Evolutionary conservation across 2,113 vertebrate genomes (phyloP).

Genomic region (Mystacornis crossleyi): DNA sequence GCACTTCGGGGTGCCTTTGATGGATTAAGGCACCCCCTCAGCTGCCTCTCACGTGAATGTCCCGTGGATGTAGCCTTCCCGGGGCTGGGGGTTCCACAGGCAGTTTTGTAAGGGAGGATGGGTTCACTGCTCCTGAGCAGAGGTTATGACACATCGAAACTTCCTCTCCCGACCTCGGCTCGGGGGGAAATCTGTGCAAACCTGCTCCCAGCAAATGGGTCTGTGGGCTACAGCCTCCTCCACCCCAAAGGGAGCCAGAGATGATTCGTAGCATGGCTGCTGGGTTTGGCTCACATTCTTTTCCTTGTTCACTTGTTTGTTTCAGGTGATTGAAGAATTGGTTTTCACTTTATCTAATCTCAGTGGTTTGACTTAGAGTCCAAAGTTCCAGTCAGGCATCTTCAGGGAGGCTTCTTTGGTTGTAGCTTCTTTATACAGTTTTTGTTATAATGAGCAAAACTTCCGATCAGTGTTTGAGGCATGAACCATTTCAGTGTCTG

Average conservation of each 20-base stretch:
- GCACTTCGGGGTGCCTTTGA: background rate
- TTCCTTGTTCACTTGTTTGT: background rate
- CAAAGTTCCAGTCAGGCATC: background rate
- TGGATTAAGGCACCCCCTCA: background rate
- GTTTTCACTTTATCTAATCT: background rate
- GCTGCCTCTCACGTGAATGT: fast-evolving
- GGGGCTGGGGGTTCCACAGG: background rate
- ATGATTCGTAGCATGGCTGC: background rate
- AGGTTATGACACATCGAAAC: background rate
- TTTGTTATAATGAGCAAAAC: background rate
- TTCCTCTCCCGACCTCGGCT: background rate
- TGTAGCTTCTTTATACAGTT: background rate
- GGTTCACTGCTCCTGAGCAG: background rate
- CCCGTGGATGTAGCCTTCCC: fast-evolving
- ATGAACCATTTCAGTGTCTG: background rate
- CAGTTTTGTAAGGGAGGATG: background rate
- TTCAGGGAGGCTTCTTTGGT: background rate
- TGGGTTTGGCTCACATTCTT: background rate
- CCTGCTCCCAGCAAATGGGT: background rate
- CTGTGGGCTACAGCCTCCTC: background rate
- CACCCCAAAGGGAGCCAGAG: fast-evolving
- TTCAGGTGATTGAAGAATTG: background rate
- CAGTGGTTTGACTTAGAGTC: background rate
- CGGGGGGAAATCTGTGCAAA: background rate
- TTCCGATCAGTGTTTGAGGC: background rate